Conservation (phyloP, 2,888 invertebrate species). For the Hedychridium roseum region DNA sequence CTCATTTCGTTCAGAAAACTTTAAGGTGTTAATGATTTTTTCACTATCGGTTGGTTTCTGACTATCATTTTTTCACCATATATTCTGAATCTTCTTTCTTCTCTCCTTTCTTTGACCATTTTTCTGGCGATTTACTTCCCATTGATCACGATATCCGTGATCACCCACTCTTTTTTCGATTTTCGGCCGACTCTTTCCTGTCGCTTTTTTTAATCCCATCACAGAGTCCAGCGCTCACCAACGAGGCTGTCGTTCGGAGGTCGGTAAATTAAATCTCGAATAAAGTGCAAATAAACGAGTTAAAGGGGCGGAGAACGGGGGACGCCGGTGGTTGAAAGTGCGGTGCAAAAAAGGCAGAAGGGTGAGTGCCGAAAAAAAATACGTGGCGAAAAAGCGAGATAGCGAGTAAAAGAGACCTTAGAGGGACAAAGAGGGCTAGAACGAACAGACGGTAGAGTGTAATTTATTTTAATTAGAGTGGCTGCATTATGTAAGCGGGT, state of each 20-base stretch:
- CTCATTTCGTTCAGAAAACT: no score
- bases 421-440: conserved; percentile 39
- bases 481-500: conserved; percentile 59
- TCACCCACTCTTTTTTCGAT: conserved; percentile 33
- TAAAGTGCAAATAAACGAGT: conserved; percentile 62
- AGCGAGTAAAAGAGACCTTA: conserved; percentile 11
- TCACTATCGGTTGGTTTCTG: not conserved
- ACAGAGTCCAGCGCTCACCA: conserved; percentile 42
- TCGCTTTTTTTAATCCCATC: conserved; percentile 50
- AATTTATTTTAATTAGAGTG: conserved; percentile 64
- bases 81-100: conserved; percentile 15
- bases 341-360: conserved; percentile 35
- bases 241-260: conserved; percentile 49
- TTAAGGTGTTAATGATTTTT: no score
- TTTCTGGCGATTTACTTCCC: conserved; percentile 29
- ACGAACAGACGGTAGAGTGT: conserved; percentile 46
- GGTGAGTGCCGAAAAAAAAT: conserved; percentile 29
- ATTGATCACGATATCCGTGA: conserved; percentile 27
- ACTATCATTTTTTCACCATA: conserved; percentile 23
- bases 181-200: conserved; percentile 27
- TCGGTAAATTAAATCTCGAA: conserved; percentile 62
- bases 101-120: conserved; percentile 24
- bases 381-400: conserved; percentile 11
- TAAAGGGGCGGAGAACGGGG: conserved; percentile 18
- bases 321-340: conserved; percentile 45